Evolutionary conservation across 2,888 invertebrate species (phyloP).

Genomic region (Aporophyla nigra): DNA sequence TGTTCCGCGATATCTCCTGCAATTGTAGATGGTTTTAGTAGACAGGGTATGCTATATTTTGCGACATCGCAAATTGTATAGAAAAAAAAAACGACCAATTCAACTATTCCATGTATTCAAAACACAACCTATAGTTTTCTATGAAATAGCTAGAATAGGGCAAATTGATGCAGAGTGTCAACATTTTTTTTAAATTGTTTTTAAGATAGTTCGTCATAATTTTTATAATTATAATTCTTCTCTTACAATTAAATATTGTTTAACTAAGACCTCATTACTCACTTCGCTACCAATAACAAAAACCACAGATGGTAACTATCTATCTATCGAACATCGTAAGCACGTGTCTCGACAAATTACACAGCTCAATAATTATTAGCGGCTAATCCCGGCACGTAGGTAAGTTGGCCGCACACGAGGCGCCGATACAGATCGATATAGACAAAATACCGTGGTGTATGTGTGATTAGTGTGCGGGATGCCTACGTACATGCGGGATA

Average conservation of each 20-base stretch:
- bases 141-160: too few species aligned
- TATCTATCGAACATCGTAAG: too few species aligned
- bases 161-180: too few species aligned
- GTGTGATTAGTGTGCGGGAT: constrained; percentile 5
- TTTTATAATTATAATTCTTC: too few species aligned
- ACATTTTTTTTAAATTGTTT: too few species aligned
- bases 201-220: not conserved
- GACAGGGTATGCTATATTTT: too few species aligned
- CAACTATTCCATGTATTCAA: too few species aligned
- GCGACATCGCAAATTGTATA: too few species aligned
- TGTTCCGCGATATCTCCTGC: too few species aligned
- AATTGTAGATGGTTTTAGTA: too few species aligned
- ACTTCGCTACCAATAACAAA: not conserved
- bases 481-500: not conserved
- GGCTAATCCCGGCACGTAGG: constrained; percentile 44
- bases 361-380: constrained; percentile 32
- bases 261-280: not conserved
- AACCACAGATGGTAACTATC: not conserved
- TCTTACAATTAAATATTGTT: not conserved
- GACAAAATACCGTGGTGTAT: not conserved
- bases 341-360: constrained; percentile 19
- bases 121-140: too few species aligned
- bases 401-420: constrained; percentile 13
- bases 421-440: constrained; percentile 16
- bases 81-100: too few species aligned